Evolutionary conservation across 2,113 vertebrate species (phyloP), one percentile per base, ranked within the genome.

Genomic region (Rhea pennata): DNA sequence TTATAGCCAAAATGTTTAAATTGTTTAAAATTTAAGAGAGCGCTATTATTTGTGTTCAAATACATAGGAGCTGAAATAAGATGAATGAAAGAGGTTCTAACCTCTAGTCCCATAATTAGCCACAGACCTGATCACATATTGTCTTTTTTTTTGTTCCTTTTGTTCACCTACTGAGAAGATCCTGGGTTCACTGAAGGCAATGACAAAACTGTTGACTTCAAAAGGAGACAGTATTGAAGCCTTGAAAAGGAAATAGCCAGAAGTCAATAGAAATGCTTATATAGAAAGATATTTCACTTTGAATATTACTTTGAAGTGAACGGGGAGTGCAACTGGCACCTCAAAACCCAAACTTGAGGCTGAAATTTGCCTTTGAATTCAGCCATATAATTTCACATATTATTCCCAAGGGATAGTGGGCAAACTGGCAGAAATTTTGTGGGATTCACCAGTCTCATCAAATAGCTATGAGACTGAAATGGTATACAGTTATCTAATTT

Each of bases 41-140:
- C 2, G 1, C 4, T 26, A 67, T 15, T 64, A 1, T 0, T 59
- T 87, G 2, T 4, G 48, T 23, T 69, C 5, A 61, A 40, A 75
- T 64, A 54, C 6, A 1, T 11, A 70, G 51, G 69, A 70, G 24
- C 10, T 73, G 22, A 83, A 86, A 77, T 36, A 51, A 72, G n/a
- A 44, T 17, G 76, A 59, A 71, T 20, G 15, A 46, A 21, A 72
- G 4, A 0, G 2, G 4, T 51, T 65, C 31, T 39, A 42, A 40
- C 26, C 87, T 27, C 48, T 14, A 23, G 7, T 17, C 16, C 17
- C 59, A 64, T 42, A 83, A 88, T 53, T 76, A 31, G 5, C 6
- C 19, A 61, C 31, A 48, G 19, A 2, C 31, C 54, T 73, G 39
- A 53, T 90, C 40, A 61, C 54, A 22, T 59, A 26, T 16, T 51